Evolutionary conservation across 2,888 invertebrate species (phyloP).

Genomic region (Himalopsyche japonica): DNA sequence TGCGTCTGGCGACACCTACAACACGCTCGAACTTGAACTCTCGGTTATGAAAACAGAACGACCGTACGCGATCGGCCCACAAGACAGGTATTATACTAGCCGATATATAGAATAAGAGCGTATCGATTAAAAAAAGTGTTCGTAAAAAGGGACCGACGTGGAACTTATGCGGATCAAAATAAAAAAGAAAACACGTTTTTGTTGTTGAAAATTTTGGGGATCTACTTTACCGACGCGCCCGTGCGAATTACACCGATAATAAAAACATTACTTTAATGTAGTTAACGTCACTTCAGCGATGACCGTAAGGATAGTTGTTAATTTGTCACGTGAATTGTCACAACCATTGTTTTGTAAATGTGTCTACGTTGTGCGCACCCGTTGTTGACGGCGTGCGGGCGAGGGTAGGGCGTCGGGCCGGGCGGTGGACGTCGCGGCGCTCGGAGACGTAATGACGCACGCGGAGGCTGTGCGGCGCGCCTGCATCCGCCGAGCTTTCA

Average conservation of each 20-base stretch:
- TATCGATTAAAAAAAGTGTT: neutral
- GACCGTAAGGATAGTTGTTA: neutral
- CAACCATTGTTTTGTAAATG: conserved; percentile 26
- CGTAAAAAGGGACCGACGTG: neutral
- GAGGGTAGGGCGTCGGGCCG: conserved; percentile 28
- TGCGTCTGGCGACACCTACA: neutral
- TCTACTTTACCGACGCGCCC: neutral
- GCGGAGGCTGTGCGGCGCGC: conserved; percentile 23
- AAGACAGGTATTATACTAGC: neutral
- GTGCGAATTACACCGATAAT: neutral
- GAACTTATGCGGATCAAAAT: neutral
- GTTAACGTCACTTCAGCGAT: neutral
- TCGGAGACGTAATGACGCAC: conserved; percentile 56
- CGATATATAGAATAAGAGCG: neutral
- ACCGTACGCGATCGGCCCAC: neutral
- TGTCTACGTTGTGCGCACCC: conserved; percentile 8
- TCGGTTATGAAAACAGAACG: neutral
- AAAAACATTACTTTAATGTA: neutral
- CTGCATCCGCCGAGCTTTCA: conserved; percentile 6
- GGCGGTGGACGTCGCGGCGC: conserved; percentile 64
- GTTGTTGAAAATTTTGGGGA: neutral
- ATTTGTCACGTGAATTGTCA: conserved; percentile 12
- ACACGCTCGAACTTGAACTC: neutral
- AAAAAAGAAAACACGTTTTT: neutral
- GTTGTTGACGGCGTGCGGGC: neutral